These are phyloP conservation scores for Pseudotriccus pelzelni DNA, from an alignment of 2,797 vertebrate genomes.

Conservation along the genomic window DNA sequence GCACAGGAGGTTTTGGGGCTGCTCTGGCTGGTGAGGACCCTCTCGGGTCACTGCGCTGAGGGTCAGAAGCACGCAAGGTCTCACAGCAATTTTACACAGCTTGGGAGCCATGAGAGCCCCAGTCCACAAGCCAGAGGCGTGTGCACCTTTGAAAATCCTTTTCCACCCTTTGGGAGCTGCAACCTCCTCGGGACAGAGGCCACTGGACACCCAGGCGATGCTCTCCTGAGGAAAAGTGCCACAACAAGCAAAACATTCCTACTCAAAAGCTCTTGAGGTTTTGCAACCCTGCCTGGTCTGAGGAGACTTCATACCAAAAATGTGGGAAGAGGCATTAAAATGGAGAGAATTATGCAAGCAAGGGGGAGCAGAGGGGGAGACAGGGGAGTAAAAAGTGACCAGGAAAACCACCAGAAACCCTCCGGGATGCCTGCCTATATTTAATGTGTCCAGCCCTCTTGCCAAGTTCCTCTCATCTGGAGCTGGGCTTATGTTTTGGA, in stretches of 20 bases:
- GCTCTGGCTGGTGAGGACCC: accelerated
- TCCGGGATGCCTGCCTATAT: slow-evolving; percentile 42
- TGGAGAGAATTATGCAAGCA: slow-evolving; percentile 12
- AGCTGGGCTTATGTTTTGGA: slow-evolving; percentile 44
- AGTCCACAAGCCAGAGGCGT: accelerated
- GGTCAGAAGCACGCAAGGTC: not conserved
- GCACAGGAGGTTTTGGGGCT: not conserved
- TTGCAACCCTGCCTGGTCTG: not conserved
- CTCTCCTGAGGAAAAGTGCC: not conserved
- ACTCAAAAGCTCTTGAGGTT: not conserved
- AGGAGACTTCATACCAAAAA: not conserved
- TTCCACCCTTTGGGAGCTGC: not conserved
- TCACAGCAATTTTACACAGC: not conserved
- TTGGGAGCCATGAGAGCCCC: not conserved
- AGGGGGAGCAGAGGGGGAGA: not conserved
- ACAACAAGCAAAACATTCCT: not conserved
- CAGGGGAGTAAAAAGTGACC: slow-evolving; percentile 33
- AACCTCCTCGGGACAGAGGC: not conserved
- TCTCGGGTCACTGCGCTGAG: accelerated
- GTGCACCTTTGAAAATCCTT: not conserved
- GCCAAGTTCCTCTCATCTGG: slow-evolving; percentile 54
- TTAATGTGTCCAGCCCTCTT: slow-evolving; percentile 30
- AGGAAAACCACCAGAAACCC: slow-evolving; percentile 59
- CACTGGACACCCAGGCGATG: not conserved
- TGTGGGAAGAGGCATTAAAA: slow-evolving; percentile 11